These are phyloP conservation scores for Sphaerophoria taeniata DNA, from an alignment of 2,888 invertebrate genomes.

Conservation along the genomic window DNA sequence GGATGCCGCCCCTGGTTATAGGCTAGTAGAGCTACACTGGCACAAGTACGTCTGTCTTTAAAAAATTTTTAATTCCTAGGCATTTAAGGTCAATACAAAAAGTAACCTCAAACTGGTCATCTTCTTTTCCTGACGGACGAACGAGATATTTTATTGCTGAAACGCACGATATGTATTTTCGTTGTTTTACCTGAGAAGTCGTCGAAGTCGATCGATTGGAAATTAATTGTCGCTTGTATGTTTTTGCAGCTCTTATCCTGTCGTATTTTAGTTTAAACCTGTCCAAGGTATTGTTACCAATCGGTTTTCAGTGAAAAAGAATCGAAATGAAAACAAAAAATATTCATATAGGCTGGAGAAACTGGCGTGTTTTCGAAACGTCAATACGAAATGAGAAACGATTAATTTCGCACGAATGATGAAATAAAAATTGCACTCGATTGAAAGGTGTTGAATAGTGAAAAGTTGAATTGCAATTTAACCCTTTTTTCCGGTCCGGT, in stretches of 20 bases:
- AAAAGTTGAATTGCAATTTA: slow-evolving; percentile 24
- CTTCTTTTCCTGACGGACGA: no score
- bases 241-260: slow-evolving; percentile 49
- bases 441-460: slow-evolving; percentile 66
- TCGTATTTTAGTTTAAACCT: slow-evolving; percentile 7
- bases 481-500: slow-evolving; percentile 9
- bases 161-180: not conserved
- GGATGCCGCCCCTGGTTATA: slow-evolving; percentile 5
- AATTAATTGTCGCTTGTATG: slow-evolving; percentile 68
- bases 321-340: slow-evolving; percentile 12
- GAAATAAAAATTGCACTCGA: slow-evolving; percentile 67
- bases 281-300: not conserved
- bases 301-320: not conserved
- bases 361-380: slow-evolving; percentile 49
- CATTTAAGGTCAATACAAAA: no score
- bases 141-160: slow-evolving; percentile 1
- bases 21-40: no score
- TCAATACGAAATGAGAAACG: slow-evolving; percentile 67
- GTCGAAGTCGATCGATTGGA: slow-evolving; percentile 57
- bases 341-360: slow-evolving; percentile 11
- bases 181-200: no score
- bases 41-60: no score
- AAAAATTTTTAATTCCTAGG: no score
- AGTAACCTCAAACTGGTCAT: no score
- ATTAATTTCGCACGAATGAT: slow-evolving; percentile 69